Percentiles rank a stretch among this genome's conserved stretches.
Evolutionary conservation across 2,888 invertebrate species (phyloP).

Genomic region (Gasteruption jaculator): DNA sequence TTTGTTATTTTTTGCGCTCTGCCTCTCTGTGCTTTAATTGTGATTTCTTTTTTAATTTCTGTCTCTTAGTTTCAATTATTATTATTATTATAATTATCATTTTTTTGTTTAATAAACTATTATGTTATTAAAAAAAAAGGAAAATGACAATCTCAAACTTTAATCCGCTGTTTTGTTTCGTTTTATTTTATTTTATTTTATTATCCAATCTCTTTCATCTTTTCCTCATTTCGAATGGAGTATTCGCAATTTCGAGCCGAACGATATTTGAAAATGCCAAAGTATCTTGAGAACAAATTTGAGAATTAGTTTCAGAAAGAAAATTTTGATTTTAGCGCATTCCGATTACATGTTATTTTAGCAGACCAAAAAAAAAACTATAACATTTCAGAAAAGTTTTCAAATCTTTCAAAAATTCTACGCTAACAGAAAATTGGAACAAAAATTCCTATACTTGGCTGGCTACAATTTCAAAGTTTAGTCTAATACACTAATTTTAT

Average conservation of each 20-base stretch:
- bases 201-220: conserved; percentile 1
- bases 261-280: no score
- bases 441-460: no score
- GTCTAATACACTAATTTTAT: background rate
- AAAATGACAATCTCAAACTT: conserved; percentile 14
- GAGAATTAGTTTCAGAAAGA: conserved; percentile 1
- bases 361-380: no score
- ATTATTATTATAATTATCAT: conserved; percentile 44
- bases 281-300: no score
- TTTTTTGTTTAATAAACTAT: conserved; percentile 49
- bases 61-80: conserved; percentile 41
- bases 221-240: conserved; percentile 11
- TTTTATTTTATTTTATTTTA: conserved; percentile 8
- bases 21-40: conserved; percentile 47
- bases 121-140: conserved; percentile 41
- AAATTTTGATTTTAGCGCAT: no score
- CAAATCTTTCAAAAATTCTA: no score
- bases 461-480: no score
- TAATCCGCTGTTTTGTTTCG: conserved; percentile 19
- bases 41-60: conserved; percentile 44
- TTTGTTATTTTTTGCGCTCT: no score
- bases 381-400: no score
- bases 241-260: no score
- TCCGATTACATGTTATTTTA: no score
- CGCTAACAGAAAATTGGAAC: no score